These are phyloP conservation scores for Platysteira castanea DNA, from an alignment of 2,113 vertebrate species.

Conservation along the genomic window DNA sequence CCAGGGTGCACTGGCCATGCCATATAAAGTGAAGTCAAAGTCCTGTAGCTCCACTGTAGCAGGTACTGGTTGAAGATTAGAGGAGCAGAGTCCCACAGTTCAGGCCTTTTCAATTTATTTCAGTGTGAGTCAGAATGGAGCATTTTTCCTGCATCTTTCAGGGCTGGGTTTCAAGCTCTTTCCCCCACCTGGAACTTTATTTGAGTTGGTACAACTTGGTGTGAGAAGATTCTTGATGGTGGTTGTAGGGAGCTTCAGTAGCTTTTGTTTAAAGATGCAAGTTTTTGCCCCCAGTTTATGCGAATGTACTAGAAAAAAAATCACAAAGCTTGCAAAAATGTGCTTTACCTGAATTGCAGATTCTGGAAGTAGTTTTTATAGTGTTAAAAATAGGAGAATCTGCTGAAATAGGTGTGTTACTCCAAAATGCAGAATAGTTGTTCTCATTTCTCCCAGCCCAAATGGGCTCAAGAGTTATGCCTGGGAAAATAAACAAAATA, in stretches of 20 bases:
- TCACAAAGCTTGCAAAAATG: neutral
- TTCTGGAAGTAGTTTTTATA: neutral
- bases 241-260: neutral
- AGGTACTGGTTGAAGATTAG: neutral
- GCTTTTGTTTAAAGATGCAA: neutral
- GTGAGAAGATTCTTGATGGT: neutral
- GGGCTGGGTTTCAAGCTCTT: neutral
- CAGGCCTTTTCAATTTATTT: neutral
- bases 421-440: neutral
- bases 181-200: neutral
- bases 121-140: neutral
- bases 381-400: neutral
- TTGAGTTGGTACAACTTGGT: neutral
- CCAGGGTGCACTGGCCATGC: neutral
- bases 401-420: neutral
- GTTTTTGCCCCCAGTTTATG: neutral
- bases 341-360: neutral
- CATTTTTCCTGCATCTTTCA: neutral
- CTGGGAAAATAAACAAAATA: neutral
- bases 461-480: neutral
- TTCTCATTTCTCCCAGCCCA: neutral
- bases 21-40: neutral
- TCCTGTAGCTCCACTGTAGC: neutral
- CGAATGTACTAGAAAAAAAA: neutral
- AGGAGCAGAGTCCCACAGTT: neutral